phyloP scores from a whole-genome alignment of 1,140 invertebrate genomes.

The Drosophila nikananu region DNA sequence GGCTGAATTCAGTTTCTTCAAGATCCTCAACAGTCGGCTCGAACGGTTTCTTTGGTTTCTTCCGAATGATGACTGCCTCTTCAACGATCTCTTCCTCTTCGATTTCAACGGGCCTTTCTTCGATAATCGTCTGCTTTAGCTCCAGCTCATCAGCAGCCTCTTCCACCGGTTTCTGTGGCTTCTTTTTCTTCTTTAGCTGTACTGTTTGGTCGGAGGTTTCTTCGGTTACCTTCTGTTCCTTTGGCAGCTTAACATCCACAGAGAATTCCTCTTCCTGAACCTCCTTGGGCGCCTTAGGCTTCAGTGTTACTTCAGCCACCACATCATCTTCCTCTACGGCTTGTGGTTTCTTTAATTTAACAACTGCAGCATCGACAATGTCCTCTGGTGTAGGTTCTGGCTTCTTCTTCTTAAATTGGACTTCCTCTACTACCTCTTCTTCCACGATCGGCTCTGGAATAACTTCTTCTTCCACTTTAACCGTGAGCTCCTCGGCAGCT shows the following conservation, averaged over 20 bases:
- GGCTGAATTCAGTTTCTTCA: constrained; percentile 79
- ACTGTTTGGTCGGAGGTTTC: constrained; percentile 76
- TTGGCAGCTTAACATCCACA: constrained; percentile 69
- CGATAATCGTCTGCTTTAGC: constrained; percentile 84
- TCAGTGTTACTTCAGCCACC: constrained; percentile 79
- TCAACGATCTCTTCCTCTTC: constrained; percentile 84
- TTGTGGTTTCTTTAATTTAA: constrained; percentile 69
- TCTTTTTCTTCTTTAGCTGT: constrained; percentile 83
- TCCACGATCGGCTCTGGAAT: constrained; percentile 66
- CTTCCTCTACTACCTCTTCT: constrained; percentile 71
- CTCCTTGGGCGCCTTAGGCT: constrained; percentile 75
- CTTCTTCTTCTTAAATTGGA: constrained; percentile 66
- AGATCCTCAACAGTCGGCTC: constrained; percentile 71
- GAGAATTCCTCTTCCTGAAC: constrained; percentile 80
- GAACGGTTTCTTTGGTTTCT: constrained; percentile 77
- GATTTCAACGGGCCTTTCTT: constrained; percentile 84
- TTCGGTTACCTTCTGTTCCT: constrained; percentile 59
- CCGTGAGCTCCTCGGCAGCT: constrained; percentile 68
- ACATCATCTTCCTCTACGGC: constrained; percentile 72
- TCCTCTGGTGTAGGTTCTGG: constrained; percentile 47
- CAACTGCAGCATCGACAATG: constrained; percentile 47
- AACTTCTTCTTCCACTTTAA: constrained; percentile 71
- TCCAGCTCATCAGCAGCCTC: constrained; percentile 86
- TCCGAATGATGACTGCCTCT: constrained; percentile 73
- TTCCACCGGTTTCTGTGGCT: constrained; percentile 72